Conservation (phyloP, 2,888 invertebrate species). For the Acanthosepion lycidas region DNA sequence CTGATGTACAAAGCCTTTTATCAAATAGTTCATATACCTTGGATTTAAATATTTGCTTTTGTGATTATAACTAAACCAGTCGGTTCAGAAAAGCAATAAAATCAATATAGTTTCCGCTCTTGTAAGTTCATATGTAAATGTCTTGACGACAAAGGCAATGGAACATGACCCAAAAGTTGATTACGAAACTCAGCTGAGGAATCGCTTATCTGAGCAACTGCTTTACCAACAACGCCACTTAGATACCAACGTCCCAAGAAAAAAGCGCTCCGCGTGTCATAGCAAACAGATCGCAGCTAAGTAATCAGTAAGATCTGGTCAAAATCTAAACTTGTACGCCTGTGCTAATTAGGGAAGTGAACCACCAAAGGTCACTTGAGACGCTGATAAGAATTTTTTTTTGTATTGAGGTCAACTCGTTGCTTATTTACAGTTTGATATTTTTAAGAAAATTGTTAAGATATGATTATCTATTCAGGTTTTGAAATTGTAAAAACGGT, state of each 20-base stretch:
- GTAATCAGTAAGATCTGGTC: background rate
- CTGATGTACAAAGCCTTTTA: no score
- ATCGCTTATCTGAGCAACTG: background rate
- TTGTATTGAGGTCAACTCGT: background rate
- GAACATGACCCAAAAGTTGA: background rate
- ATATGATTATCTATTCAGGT: background rate
- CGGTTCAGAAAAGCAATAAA: no score
- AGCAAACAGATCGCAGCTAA: background rate
- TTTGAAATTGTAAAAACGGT: no score
- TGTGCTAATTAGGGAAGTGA: constrained; percentile 33
- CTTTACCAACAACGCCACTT: background rate
- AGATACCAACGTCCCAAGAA: background rate
- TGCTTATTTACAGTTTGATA: constrained; percentile 2
- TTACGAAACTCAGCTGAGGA: background rate
- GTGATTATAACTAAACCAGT: no score
- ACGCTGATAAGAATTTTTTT: background rate
- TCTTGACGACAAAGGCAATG: background rate
- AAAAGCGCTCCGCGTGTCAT: background rate
- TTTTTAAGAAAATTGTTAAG: background rate
- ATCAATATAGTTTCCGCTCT: no score
- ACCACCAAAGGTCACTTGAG: background rate
- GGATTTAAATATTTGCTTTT: no score
- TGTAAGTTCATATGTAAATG: background rate
- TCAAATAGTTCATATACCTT: no score
- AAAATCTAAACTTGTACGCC: background rate